Evolutionary conservation across 2,888 invertebrate species (phyloP).

Genomic region (Adineta ricciae): DNA sequence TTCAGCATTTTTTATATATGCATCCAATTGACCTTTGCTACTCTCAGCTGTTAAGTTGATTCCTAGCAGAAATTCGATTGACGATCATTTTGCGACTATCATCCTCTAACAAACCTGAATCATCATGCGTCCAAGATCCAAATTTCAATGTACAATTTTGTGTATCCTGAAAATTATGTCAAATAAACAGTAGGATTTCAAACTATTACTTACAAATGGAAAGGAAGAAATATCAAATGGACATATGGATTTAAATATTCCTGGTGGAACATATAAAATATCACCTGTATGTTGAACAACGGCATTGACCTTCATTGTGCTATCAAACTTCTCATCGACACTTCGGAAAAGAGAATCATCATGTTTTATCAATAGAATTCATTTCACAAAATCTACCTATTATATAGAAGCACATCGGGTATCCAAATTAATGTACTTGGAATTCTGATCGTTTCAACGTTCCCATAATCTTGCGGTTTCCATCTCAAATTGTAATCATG

Average conservation of each 20-base stretch:
- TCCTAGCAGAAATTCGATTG: not conserved
- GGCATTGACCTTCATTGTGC: constrained; percentile 94
- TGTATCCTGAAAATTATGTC: constrained; percentile 24
- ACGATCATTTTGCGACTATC: no score
- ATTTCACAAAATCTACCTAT: constrained; percentile 53
- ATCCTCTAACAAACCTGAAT: not conserved
- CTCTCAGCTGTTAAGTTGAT: constrained; percentile 24
- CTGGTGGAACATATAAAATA: constrained; percentile 90
- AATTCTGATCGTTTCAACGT: constrained; percentile 21
- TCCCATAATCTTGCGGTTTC: constrained; percentile 25
- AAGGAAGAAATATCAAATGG: constrained; percentile 99
- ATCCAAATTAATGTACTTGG: constrained; percentile 22
- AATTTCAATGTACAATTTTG: constrained; percentile 28
- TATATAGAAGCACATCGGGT: constrained; percentile 22
- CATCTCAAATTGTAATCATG: constrained; percentile 29
- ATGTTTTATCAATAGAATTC: constrained; percentile 48
- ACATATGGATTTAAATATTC: constrained; percentile 96
- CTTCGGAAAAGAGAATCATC: no score
- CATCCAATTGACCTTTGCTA: constrained; percentile 24
- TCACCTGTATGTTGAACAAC: constrained; percentile 87
- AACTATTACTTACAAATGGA: constrained; percentile 57
- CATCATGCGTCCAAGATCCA: not conserved
- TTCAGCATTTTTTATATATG: constrained; percentile 32
- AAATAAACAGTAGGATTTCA: no score
- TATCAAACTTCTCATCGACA: constrained; percentile 76